These are phyloP conservation scores for Muscicapa adusta DNA, from an alignment of 2,113 vertebrate genomes.

Conservation along the genomic window DNA sequence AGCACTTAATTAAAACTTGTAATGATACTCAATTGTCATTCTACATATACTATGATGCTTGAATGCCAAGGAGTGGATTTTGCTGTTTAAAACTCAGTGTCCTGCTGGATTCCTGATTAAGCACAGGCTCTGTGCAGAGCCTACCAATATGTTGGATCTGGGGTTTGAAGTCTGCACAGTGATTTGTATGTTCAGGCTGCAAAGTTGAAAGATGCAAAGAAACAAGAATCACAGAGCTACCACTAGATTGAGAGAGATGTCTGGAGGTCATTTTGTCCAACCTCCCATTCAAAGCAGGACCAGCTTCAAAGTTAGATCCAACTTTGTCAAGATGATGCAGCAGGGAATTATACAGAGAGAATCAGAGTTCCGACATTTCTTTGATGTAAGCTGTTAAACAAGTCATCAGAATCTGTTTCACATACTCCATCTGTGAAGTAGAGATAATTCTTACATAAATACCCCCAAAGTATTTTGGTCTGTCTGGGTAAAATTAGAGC, in stretches of 20 bases:
- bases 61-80: neutral
- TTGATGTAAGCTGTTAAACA: slow-evolving; percentile 23
- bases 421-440: slow-evolving; percentile 1
- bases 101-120: neutral
- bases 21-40: neutral
- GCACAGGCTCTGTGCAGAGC: neutral
- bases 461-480: slow-evolving; percentile 31
- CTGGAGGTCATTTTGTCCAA: neutral
- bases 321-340: neutral
- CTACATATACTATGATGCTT: neutral
- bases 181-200: neutral
- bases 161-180: neutral
- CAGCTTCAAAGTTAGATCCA: neutral
- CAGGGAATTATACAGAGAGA: neutral
- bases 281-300: neutral
- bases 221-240: neutral
- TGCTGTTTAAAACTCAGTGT: neutral
- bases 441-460: slow-evolving; percentile 24
- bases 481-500: slow-evolving; percentile 1
- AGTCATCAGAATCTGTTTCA: neutral
- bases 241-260: neutral
- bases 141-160: neutral
- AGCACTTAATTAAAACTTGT: neutral
- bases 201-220: neutral
- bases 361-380: neutral